Evolutionary conservation across 1,140 invertebrate genomes (phyloP).

Genomic region (Scylla paramamosain): DNA sequence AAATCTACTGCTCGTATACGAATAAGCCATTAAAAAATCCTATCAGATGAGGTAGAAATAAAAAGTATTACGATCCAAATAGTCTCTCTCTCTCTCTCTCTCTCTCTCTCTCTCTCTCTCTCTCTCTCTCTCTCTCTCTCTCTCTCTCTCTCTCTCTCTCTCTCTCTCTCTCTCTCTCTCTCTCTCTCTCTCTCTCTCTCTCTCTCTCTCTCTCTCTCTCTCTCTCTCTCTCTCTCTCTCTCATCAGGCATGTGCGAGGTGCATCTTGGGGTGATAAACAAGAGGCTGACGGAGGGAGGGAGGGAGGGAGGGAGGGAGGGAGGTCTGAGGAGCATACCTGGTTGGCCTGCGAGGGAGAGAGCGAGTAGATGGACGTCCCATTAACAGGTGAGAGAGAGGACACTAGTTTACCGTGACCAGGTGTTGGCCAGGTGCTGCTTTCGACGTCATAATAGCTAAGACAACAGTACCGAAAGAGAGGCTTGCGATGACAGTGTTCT

Average conservation of each 20-base stretch:
- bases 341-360: background rate
- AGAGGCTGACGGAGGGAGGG: conserved; percentile 8
- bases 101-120: conserved; percentile 43
- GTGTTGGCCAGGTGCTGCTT: background rate
- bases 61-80: background rate
- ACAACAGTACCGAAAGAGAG: background rate
- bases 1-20: background rate
- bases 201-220: conserved; percentile 34
- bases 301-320: background rate
- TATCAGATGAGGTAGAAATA: background rate
- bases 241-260: conserved; percentile 14
- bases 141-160: background rate
- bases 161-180: conserved; percentile 38
- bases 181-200: conserved; percentile 38
- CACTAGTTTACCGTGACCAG: conserved; percentile 1
- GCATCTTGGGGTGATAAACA: conserved; percentile 13
- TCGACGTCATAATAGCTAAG: background rate
- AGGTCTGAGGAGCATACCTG: background rate
- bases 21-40: background rate
- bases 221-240: conserved; percentile 45
- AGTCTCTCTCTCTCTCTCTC: conserved; percentile 30
- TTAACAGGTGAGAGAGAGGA: background rate
- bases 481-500: background rate
- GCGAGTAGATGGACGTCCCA: conserved; percentile 4
- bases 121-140: conserved; percentile 39